Conservation (phyloP, 2,113 vertebrate genomes). For the Pandion haliaetus region DNA sequence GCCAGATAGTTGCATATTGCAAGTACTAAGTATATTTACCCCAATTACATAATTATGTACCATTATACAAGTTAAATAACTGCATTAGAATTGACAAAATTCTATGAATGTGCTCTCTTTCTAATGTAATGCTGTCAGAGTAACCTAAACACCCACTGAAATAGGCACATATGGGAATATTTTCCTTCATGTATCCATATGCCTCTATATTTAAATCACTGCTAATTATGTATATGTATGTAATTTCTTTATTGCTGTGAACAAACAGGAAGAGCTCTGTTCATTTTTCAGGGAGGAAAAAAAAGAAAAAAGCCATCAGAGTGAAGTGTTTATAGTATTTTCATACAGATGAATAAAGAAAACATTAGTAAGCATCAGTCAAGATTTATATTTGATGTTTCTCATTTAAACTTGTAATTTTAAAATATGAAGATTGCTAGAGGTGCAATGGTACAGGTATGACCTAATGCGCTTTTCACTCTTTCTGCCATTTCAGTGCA, state of each 20-base stretch:
- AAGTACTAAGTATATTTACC: conserved; percentile 36
- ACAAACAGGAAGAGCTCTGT: conserved; percentile 29
- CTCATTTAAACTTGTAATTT: not conserved
- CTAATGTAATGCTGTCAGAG: conserved; percentile 3
- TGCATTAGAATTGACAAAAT: conserved; percentile 41
- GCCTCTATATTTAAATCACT: conserved; percentile 31
- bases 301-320: not conserved
- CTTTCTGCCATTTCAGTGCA: not conserved
- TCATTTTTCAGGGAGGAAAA: not conserved
- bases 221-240: not conserved
- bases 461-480: not conserved
- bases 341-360: not conserved
- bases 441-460: not conserved
- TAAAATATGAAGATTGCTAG: not conserved
- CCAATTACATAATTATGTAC: conserved; percentile 28
- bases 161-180: conserved; percentile 22
- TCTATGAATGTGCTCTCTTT: not conserved
- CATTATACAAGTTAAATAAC: conserved; percentile 49
- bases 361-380: not conserved
- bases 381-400: conserved; percentile 5
- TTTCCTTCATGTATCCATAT: not conserved
- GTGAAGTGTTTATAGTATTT: not conserved
- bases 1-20: not conserved
- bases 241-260: conserved; percentile 24
- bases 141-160: conserved; percentile 22